Base-by-base conservation (phyloP, 2,888 invertebrate genomes). In the Pecten maximus region DNA sequence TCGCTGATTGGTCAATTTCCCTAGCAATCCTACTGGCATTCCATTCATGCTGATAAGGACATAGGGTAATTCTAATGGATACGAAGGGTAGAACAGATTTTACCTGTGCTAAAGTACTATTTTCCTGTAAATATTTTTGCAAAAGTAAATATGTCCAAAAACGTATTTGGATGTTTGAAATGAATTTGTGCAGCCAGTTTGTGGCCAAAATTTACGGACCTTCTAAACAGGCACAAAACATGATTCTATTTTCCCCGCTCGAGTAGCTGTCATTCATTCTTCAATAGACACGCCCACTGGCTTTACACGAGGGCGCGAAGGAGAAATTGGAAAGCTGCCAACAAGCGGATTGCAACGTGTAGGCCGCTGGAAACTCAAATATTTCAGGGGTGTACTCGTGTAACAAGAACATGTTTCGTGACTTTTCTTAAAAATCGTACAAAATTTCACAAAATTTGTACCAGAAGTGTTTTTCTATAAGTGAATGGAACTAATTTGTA, bases 1-100 rank as follows among this genome's bases (percentile, higher is more conserved):
- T 35, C 40, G 74, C 86, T 92, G 92, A 94, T 94, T 94, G 94
- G 94, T 89, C 92, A 88, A 89, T 91, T 91, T 91, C 91, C 90
- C 93, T 91, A 92, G 90, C 89, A 88, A 91, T 92, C 92, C 90
- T 93, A 93, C 60, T 92, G 94, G 94, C 93, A 94, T 94, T 94
- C 94, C 94, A 94, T 94, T 94, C 94, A 94, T 93, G 89, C 92
- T 93, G 92, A 92, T 93, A 92, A 92, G 91, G 89, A 91, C 89
- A 91, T 60, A 86, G 91, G 92, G 88, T 87, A 40, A 48, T 74
- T 35, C 74, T 74, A 74, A 54, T 16, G 16, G 1, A 0, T 0
- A 15, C 6, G 8, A 35, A 74, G 74, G 74, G 74, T 74, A 74
- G 74, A 1, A 2, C 74, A 74, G 74, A 6, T 35, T 35, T 74